Conservation (phyloP, 2,113 vertebrate genomes). For the Alectura lathami region DNA sequence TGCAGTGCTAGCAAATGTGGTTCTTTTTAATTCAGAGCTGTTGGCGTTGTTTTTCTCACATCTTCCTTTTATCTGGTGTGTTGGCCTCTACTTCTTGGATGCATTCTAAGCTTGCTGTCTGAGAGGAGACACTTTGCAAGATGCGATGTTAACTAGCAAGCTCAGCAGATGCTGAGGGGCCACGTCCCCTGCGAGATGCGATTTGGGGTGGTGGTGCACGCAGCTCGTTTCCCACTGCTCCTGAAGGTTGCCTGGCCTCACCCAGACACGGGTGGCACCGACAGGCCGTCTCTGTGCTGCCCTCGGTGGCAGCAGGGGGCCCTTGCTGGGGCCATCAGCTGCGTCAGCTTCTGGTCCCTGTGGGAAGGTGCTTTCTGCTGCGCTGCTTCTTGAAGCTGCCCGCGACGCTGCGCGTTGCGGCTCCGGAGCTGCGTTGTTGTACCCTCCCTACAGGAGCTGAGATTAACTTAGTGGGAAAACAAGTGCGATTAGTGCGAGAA, state of each 20-base stretch:
- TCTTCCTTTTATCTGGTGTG: fast-evolving
- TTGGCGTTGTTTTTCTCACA: background rate
- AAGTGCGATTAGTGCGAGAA: background rate
- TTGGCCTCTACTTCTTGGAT: background rate
- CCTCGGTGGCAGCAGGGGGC: background rate
- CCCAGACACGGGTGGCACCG: background rate
- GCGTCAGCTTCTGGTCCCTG: background rate
- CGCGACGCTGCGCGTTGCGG: background rate
- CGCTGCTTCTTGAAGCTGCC: background rate
- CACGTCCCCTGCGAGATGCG: background rate
- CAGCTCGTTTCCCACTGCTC: too few relatives aligned
- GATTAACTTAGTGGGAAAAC: background rate
- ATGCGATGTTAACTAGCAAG: background rate
- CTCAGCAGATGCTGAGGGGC: background rate
- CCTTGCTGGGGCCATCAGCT: background rate
- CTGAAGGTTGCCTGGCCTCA: too few relatives aligned
- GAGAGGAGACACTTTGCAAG: background rate
- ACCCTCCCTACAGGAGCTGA: background rate
- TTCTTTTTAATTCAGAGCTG: background rate
- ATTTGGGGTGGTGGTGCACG: background rate
- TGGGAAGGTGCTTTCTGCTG: background rate
- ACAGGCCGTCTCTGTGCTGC: background rate
- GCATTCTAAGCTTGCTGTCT: background rate
- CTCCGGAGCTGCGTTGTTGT: background rate
- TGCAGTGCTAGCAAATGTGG: background rate